phyloP scores from a whole-genome alignment of 2,113 vertebrate species.

The Malurus elegans region DNA sequence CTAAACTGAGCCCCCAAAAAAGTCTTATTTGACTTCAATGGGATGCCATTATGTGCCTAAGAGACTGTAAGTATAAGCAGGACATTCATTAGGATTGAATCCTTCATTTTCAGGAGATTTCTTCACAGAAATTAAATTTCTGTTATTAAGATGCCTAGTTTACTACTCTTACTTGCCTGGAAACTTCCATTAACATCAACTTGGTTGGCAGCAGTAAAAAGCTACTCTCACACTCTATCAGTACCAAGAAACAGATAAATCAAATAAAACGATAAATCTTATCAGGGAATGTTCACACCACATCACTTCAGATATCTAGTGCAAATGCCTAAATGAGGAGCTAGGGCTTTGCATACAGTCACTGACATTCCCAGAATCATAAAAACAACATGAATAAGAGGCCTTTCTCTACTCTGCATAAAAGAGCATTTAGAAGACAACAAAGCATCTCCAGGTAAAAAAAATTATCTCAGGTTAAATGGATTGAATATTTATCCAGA shows the following conservation, averaged over 20 bases:
- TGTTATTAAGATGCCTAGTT: constrained; percentile 7
- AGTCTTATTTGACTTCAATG: not conserved
- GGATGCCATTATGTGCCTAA: not conserved
- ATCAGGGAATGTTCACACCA: not conserved
- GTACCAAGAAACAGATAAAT: not conserved
- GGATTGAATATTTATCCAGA: not conserved
- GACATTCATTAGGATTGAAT: not conserved
- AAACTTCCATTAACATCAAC: not conserved
- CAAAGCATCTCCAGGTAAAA: not conserved
- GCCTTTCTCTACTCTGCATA: not conserved
- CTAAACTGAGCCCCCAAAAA: not conserved
- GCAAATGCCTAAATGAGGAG: not conserved
- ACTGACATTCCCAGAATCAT: not conserved
- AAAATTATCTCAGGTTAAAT: not conserved
- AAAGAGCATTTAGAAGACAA: not conserved
- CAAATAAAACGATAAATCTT: not conserved
- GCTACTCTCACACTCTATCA: not conserved
- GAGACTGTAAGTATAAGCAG: not conserved
- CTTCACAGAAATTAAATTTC: constrained; percentile 50
- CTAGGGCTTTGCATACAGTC: not conserved
- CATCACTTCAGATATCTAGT: not conserved
- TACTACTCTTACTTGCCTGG: not conserved
- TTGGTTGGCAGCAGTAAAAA: not conserved
- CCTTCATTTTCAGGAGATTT: not conserved
- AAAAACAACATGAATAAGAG: not conserved